Percentiles rank a stretch among this genome's conserved stretches.
phyloP scores from a whole-genome alignment of 53 echinoderm and acorn worm species.

The Temnopleurus reevesii region DNA sequence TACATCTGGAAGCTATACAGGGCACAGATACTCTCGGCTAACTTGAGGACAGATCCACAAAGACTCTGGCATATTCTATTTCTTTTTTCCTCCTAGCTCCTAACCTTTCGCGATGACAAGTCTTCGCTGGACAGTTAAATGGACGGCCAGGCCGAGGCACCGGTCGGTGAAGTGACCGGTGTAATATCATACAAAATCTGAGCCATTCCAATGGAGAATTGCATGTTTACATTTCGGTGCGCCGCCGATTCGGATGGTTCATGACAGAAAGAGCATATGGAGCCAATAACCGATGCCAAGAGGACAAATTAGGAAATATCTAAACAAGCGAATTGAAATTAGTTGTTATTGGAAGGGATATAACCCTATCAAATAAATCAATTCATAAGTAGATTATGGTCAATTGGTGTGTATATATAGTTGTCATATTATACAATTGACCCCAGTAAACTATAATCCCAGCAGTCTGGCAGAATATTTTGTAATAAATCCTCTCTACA shows the following conservation, averaged over 20 bases:
- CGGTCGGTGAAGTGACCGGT: not conserved
- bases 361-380: slow-evolving; percentile 20
- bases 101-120: not conserved
- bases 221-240: not conserved
- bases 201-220: slow-evolving; percentile 4
- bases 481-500: not conserved
- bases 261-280: slow-evolving; percentile 14
- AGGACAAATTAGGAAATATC: slow-evolving; percentile 12
- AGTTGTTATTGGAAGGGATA: slow-evolving; percentile 6
- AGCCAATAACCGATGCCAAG: slow-evolving; percentile 3
- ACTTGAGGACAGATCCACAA: not conserved
- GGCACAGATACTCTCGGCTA: not conserved
- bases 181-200: no score
- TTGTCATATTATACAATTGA: not conserved
- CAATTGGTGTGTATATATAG: not conserved
- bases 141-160: not conserved
- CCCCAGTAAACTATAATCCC: no score
- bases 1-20: slow-evolving; percentile 21
- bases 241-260: not conserved
- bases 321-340: slow-evolving; percentile 17
- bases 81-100: not conserved
- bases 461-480: not conserved
- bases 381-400: slow-evolving; percentile 35
- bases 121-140: not conserved
- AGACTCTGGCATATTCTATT: not conserved